These are phyloP conservation scores for Luffia ferchaultella DNA, from an alignment of 2,888 invertebrate species.

Conservation along the genomic window DNA sequence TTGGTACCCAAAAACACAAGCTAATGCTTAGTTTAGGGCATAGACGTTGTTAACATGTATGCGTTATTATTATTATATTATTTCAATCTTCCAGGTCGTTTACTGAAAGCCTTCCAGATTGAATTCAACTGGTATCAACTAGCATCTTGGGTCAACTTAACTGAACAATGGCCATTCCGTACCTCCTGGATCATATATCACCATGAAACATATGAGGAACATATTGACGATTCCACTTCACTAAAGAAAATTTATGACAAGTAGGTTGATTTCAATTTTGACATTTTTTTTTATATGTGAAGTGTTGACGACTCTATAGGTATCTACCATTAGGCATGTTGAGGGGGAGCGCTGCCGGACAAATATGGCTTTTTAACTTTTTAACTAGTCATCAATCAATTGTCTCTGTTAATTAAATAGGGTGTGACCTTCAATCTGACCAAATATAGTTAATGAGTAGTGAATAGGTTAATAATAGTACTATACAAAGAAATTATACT, in stretches of 20 bases:
- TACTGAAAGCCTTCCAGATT: conserved; percentile 97
- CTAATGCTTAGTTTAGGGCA: too few relatives aligned
- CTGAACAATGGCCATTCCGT: conserved; percentile 98
- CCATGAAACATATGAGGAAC: conserved; percentile 89
- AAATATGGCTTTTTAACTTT: neutral
- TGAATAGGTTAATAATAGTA: too few relatives aligned
- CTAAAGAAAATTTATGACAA: conserved; percentile 93
- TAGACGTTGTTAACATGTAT: too few relatives aligned
- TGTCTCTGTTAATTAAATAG: too few relatives aligned
- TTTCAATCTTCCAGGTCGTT: conserved; percentile 72
- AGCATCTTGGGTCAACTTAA: conserved; percentile 97
- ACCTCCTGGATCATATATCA: conserved; percentile 97
- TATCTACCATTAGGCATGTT: neutral
- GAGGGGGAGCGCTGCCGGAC: neutral
- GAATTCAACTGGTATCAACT: conserved; percentile 99
- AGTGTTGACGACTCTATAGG: neutral
- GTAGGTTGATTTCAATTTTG: conserved; percentile 60
- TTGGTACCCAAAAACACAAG: too few relatives aligned
- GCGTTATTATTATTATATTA: neutral
- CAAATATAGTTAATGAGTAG: too few relatives aligned
- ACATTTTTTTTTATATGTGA: neutral
- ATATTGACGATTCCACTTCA: conserved; percentile 84
- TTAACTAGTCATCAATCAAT: too few relatives aligned
- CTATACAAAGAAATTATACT: neutral
- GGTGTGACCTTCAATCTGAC: too few relatives aligned